Conservation (phyloP, 2,113 vertebrate genomes). For the Phodopus roborovskii region DNA sequence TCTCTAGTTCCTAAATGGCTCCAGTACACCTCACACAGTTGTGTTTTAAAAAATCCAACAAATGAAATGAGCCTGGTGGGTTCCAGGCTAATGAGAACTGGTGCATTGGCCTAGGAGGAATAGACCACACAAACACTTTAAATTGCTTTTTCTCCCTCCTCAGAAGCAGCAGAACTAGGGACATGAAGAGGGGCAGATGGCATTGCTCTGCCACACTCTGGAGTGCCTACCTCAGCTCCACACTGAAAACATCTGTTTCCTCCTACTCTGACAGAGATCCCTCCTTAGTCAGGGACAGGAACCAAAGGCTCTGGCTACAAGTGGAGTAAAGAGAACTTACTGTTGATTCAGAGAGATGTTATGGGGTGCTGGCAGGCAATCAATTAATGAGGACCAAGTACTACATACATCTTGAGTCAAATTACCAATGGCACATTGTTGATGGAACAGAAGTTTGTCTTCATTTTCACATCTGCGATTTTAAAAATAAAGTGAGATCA, state of each 20-base stretch:
- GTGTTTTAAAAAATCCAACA: not conserved
- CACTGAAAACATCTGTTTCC: too few species aligned
- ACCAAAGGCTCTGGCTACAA: not conserved
- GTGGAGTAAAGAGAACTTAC: not conserved
- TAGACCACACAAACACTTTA: not conserved
- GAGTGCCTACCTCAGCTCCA: not conserved
- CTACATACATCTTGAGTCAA: not conserved
- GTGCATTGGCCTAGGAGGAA: not conserved
- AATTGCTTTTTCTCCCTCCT: slow-evolving; percentile 24
- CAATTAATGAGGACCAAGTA: not conserved
- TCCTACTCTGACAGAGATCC: too few species aligned
- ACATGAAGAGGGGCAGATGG: slow-evolving; percentile 19
- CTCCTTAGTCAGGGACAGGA: not conserved
- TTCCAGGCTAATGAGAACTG: slow-evolving; percentile 39
- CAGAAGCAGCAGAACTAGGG: not conserved
- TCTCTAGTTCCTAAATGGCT: not conserved
- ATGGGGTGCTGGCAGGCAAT: not conserved
- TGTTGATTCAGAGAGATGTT: slow-evolving; percentile 31
- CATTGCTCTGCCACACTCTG: not conserved
- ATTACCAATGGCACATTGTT: not conserved
- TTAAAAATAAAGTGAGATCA: not conserved
- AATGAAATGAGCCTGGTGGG: slow-evolving; percentile 7
- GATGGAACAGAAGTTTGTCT: not conserved
- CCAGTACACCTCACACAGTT: not conserved
- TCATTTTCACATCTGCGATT: slow-evolving; percentile 10